Conservation (phyloP, 2,888 invertebrate genomes). For the Drosophila percnosoma region DNA sequence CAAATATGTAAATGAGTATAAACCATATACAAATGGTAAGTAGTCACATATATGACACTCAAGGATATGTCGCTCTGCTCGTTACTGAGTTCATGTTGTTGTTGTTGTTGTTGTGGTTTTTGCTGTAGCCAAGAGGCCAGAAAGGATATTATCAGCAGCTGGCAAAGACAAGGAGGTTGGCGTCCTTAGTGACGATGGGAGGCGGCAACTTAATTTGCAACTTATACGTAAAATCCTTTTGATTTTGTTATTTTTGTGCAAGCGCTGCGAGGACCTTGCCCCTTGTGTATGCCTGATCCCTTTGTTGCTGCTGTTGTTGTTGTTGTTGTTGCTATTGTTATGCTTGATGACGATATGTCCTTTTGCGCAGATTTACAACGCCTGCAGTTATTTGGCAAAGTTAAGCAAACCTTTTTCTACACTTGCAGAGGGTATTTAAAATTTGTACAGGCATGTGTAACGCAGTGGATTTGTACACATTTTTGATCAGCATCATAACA, state of each 20-base stretch:
- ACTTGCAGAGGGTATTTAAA: neutral
- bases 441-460: neutral
- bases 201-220: slow-evolving; percentile 78
- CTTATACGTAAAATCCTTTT: slow-evolving; percentile 80
- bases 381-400: slow-evolving; percentile 78
- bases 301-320: slow-evolving; percentile 11
- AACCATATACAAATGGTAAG: slow-evolving; percentile 40
- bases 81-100: slow-evolving; percentile 1
- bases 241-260: slow-evolving; percentile 73
- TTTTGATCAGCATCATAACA: neutral
- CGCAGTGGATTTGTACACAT: neutral
- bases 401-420: slow-evolving; percentile 67
- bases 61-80: slow-evolving; percentile 32
- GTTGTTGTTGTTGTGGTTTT: slow-evolving; percentile 18
- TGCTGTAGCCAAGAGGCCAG: slow-evolving; percentile 62
- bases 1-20: neutral
- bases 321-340: slow-evolving; percentile 46
- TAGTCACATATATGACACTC: slow-evolving; percentile 29
- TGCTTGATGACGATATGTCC: slow-evolving; percentile 59
- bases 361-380: slow-evolving; percentile 61
- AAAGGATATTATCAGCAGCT: slow-evolving; percentile 66
- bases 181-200: slow-evolving; percentile 28
- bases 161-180: slow-evolving; percentile 43
- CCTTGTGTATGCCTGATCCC: slow-evolving; percentile 3
- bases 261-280: slow-evolving; percentile 12